Conservation (phyloP, 2,888 invertebrate genomes). For the Cataglyphis livida region DNA sequence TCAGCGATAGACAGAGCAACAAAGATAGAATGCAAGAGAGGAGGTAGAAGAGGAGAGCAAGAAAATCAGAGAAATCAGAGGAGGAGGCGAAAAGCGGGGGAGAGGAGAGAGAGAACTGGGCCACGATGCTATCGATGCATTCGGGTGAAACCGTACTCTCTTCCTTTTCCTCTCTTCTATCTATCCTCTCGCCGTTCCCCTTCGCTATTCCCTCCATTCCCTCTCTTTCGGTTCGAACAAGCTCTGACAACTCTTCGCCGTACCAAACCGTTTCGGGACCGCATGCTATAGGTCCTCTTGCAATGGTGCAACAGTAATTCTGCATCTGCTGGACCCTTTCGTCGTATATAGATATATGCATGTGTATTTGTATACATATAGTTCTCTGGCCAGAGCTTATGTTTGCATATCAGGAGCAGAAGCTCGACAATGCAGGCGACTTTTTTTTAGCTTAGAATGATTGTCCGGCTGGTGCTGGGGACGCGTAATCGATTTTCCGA, state of each 20-base stretch:
- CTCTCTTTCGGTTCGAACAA: conserved; percentile 57
- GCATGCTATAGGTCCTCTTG: conserved; percentile 48
- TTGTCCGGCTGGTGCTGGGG: conserved; percentile 56
- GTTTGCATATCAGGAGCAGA: conserved; percentile 74
- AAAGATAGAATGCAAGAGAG: conserved; percentile 25
- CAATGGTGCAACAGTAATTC: conserved; percentile 72
- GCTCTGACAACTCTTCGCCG: conserved; percentile 58
- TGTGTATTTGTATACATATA: conserved; percentile 21
- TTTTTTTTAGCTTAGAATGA: conserved; percentile 68
- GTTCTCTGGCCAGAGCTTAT: conserved; percentile 64
- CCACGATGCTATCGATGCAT: conserved; percentile 79
- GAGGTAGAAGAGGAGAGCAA: conserved; percentile 23
- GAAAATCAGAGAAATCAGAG: conserved; percentile 42
- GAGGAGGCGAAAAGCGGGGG: conserved; percentile 37
- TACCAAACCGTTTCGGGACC: conserved; percentile 67
- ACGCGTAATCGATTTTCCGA: conserved; percentile 71
- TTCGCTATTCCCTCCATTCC: conserved; percentile 40
- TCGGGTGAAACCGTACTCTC: conserved; percentile 73
- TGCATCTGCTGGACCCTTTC: conserved; percentile 69
- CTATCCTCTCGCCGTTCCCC: conserved; percentile 54
- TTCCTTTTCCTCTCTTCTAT: conserved; percentile 69
- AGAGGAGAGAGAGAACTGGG: conserved; percentile 73
- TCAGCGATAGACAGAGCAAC: conserved; percentile 45
- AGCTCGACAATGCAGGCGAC: conserved; percentile 62
- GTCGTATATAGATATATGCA: conserved; percentile 47